Conservation (phyloP, 2,797 vertebrate species). For the Enteromius radiatus region DNA sequence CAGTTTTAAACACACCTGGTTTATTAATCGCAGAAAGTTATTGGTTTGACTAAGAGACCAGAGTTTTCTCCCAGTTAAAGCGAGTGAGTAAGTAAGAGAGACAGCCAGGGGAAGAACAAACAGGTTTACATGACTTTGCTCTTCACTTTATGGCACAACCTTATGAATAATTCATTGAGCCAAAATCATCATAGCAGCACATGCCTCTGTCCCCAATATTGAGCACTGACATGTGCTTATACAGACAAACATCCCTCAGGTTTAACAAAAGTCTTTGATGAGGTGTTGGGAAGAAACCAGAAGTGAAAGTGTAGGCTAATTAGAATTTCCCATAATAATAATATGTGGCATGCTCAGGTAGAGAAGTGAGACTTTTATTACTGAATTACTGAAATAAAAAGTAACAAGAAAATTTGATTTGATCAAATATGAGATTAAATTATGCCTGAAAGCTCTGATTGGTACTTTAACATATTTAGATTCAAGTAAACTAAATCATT, state of each 20-base stretch:
- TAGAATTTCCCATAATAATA: conserved; percentile 5
- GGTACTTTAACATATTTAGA: neutral
- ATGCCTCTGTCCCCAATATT: conserved; percentile 53
- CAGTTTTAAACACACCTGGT: neutral
- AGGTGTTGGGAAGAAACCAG: neutral
- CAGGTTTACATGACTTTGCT: conserved; percentile 54
- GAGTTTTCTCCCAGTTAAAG: conserved; percentile 27
- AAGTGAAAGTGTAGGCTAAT: conserved; percentile 4
- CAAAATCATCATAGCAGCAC: conserved; percentile 59
- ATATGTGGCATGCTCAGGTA: neutral
- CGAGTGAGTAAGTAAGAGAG: neutral
- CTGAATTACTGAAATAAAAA: neutral
- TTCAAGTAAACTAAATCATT: neutral
- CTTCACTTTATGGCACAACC: conserved; percentile 59
- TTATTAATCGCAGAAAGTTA: neutral
- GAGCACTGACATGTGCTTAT: neutral
- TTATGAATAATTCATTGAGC: conserved; percentile 70
- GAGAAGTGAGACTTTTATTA: neutral
- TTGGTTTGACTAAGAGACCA: conserved; percentile 6
- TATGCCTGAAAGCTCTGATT: neutral
- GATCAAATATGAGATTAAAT: neutral
- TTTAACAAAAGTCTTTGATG: neutral
- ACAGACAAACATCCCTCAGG: neutral
- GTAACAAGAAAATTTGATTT: neutral
- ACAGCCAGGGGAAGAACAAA: conserved; percentile 2